These are phyloP conservation scores for Acomys russatus DNA, from an alignment of 2,797 vertebrate species.

Conservation along the genomic window DNA sequence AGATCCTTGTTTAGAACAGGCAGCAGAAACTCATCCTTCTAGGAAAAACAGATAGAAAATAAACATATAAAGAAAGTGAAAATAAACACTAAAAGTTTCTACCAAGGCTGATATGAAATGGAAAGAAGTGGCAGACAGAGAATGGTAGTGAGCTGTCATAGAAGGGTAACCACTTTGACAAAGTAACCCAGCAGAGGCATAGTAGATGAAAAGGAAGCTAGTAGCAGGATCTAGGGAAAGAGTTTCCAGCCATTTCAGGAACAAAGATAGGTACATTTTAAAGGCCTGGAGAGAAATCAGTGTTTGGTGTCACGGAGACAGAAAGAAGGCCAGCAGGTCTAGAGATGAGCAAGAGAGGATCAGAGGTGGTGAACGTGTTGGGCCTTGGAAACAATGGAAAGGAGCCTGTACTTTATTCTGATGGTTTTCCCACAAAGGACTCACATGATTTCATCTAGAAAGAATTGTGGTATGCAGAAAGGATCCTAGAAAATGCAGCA, in stretches of 20 bases:
- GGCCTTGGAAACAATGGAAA: not conserved
- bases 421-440: not conserved
- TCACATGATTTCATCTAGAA: not conserved
- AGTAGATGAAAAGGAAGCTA: not conserved
- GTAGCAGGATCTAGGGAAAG: not conserved
- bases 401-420: not conserved
- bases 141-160: not conserved
- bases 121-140: not conserved
- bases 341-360: not conserved
- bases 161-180: not conserved
- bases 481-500: not conserved
- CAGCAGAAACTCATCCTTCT: not conserved
- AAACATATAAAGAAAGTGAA: constrained; percentile 2
- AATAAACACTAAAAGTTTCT: not conserved
- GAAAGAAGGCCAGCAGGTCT: not conserved
- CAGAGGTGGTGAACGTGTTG: not conserved
- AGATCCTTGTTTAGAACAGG: constrained; percentile 46
- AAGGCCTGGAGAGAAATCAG: not conserved
- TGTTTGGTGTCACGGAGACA: not conserved
- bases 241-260: not conserved
- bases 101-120: not conserved
- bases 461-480: not conserved
- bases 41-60: not conserved
- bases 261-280: not conserved
- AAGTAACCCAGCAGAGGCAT: not conserved